Evolutionary conservation across 2,113 vertebrate species (phyloP), one percentile per base, ranked within the genome.

Genomic region (Antechinus flavipes): DNA sequence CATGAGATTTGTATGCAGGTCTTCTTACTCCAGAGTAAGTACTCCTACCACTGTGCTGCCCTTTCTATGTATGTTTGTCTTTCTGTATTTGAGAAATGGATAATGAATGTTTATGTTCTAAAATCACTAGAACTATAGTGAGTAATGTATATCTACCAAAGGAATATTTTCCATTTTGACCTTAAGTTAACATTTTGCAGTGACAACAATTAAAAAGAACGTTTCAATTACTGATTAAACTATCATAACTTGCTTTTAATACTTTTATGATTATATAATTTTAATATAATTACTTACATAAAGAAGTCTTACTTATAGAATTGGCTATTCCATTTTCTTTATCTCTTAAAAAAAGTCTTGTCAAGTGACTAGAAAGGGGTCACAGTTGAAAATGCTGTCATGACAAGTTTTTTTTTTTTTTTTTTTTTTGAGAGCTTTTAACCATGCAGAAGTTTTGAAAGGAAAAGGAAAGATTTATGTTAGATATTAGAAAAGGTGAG

Each of bases 401-500:
- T 84, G 68, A 84, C 68, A 84, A 84, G 35, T 84, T 8, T 84
- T 35, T n/a, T 76, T 56, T 56, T 25, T 56, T 56, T 24, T 6
- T 56, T 84, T 84, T 84, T 84, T 42, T 1, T 3, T 2, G 68
- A 6, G 68, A 19, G 30, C n/a, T 84, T 84, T 84, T 84, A 42
- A 42, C 68, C 68, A 84, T 42, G 68, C n/a, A 42, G n/a, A n/a
- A 84, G 68, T 84, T 84, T 84, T 84, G 68, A 84, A 84, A 84
- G n/a, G n/a, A 76, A 76, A 76, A 84, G 68, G 68, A 84, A 84
- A 84, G 68, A 84, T 84, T 84, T 84, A 84, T 84, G 35, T 84
- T 84, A 84, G 68, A 84, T 84, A 84, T 84, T 84, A 84, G 68
- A 35, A 84, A 84, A 84, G 68, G n/a, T 84, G 68, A 84, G 68